These are phyloP conservation scores for Archegozetes longisetosus DNA, from an alignment of 1,140 invertebrate species.

Conservation along the genomic window DNA sequence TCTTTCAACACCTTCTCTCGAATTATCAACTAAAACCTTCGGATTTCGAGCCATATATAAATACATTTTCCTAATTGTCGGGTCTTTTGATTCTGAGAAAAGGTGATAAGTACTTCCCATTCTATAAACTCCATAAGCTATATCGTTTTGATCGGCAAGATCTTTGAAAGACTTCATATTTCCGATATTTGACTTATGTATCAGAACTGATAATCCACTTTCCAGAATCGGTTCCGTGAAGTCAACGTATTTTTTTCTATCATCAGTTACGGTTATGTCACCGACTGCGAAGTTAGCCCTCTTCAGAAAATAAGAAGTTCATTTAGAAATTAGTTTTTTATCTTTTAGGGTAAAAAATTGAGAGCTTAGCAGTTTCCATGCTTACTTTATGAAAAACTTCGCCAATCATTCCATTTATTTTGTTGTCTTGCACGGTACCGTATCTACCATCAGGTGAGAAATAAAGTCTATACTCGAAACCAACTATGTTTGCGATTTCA, in stretches of 20 bases:
- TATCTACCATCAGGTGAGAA: constrained; percentile 58
- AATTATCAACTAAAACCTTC: neutral
- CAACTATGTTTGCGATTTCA: constrained; percentile 57
- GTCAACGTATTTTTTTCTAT: constrained; percentile 70
- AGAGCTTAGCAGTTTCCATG: too few species aligned
- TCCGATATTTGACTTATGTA: neutral
- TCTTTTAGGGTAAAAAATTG: neutral
- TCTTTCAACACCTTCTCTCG: constrained; percentile 10
- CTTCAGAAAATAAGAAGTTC: constrained; percentile 25
- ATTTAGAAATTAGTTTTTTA: neutral
- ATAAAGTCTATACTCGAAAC: constrained; percentile 76
- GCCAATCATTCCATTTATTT: constrained; percentile 54
- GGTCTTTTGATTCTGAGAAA: neutral
- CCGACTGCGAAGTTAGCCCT: constrained; percentile 80
- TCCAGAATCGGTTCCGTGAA: constrained; percentile 88
- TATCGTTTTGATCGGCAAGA: neutral
- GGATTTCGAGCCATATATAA: constrained; percentile 3
- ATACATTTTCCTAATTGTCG: neutral
- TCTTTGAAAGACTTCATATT: constrained; percentile 1
- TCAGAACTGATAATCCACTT: neutral
- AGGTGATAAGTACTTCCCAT: neutral
- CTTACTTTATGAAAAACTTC: constrained; percentile 56
- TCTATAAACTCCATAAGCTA: constrained; percentile 10
- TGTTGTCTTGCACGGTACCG: constrained; percentile 42
- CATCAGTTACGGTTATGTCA: constrained; percentile 83